phyloP scores from a whole-genome alignment of 2,113 vertebrate genomes.

The Raja brachyura region DNA sequence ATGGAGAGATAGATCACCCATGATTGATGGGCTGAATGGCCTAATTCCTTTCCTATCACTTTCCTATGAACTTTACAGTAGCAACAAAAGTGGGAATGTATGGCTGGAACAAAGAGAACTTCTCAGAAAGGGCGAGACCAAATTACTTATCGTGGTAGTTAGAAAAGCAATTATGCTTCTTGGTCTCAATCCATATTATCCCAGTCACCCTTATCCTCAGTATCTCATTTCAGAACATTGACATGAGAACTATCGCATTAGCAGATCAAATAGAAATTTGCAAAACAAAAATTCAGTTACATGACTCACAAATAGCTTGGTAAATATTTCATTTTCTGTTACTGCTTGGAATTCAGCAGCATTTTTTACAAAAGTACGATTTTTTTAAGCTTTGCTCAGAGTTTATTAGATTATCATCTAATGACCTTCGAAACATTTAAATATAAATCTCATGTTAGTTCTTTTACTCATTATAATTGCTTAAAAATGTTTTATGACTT shows the following conservation, averaged over 20 bases:
- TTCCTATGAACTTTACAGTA: too few species aligned
- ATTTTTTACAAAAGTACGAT: neutral
- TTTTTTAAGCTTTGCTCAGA: neutral
- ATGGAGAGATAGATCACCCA: too few species aligned
- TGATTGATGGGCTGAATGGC: too few species aligned
- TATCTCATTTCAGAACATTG: neutral
- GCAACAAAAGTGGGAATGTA: too few species aligned
- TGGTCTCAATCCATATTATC: too few species aligned
- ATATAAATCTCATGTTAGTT: neutral
- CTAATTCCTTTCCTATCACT: too few species aligned
- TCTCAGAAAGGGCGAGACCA: too few species aligned
- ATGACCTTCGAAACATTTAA: neutral
- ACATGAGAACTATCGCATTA: neutral
- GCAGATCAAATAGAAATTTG: neutral
- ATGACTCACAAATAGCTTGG: neutral
- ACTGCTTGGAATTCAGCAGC: neutral
- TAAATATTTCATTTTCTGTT: neutral
- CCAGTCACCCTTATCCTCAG: too few species aligned
- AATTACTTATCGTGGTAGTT: too few species aligned
- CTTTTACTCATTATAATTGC: neutral
- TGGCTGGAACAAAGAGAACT: too few species aligned
- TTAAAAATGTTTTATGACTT: neutral
- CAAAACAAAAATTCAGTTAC: neutral
- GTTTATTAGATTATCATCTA: neutral
- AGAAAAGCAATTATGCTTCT: too few species aligned